Conservation (phyloP, 2,797 vertebrate species). For the Siniperca undulata region DNA sequence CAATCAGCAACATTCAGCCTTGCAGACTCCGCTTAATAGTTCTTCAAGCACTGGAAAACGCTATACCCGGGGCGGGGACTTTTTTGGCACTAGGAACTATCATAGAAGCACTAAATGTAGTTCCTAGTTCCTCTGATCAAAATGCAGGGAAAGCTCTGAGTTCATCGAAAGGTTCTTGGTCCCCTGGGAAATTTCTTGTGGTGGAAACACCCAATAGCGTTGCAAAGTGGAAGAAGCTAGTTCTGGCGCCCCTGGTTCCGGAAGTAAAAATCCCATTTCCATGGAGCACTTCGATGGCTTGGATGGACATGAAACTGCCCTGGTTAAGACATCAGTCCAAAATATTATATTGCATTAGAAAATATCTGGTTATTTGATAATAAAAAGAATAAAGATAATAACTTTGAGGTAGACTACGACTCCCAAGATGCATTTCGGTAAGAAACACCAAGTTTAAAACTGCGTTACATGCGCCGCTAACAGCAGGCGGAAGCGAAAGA, state of each 20-base stretch:
- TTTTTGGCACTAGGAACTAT: background rate
- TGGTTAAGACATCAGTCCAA: background rate
- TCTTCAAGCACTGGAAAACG: background rate
- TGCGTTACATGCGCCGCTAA: background rate
- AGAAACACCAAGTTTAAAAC: background rate
- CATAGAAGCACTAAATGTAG: background rate
- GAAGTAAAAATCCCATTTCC: background rate
- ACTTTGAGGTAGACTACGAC: background rate
- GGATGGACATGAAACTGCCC: background rate
- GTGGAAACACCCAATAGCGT: background rate
- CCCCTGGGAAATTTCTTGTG: background rate
- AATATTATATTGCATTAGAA: background rate
- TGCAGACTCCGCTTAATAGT: background rate
- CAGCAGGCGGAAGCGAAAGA: too few relatives aligned
- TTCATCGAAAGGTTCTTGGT: background rate
- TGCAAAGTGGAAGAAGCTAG: background rate
- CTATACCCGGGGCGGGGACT: background rate
- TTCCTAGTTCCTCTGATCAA: background rate
- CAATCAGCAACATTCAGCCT: background rate
- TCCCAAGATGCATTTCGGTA: background rate
- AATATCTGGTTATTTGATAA: too few relatives aligned
- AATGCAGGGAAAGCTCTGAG: background rate
- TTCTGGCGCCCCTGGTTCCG: background rate
- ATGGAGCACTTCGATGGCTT: too few relatives aligned
- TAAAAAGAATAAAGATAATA: background rate